Base-by-base conservation (phyloP, 2,113 vertebrate genomes). In the Himantopus leucocephalus region DNA sequence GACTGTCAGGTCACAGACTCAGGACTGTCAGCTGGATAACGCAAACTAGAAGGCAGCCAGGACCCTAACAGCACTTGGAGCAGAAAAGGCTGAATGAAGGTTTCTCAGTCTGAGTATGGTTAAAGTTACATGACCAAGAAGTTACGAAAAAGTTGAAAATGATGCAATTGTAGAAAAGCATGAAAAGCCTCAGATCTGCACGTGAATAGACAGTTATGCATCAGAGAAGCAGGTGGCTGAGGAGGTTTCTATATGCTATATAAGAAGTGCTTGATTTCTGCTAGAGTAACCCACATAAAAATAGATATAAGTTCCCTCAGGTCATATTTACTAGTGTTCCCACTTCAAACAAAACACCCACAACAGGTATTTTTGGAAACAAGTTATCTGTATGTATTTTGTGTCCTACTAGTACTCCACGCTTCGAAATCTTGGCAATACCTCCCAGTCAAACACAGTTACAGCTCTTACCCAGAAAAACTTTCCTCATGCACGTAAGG, bases 321-420 rank as follows among this genome's bases (percentile, higher is more conserved):
- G 94, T 92, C 87, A 73, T 90, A 79, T 95, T 97, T 95, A 94
- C 94, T 91, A 50, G 66, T 10, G 53, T 59, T 96, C 53, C 84
- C 70, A 85, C 89, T 94, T 91, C 81, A 95, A 94, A 90, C 50
- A 90, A 80, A 95, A 92, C 92, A 94, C 91, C 92, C 89, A 96
- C 89, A 79, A 35, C 53, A 80, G 48, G 53, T 95, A 92, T 90
- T 94, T 95, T 75, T 89, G 50, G 89, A 96, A 97, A 95, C 71
- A 89, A 94, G 59, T 70, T 91, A 90, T 94, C 80, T 95, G 45
- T 24, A 14, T 56, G 45, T 68, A 35, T 92, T 91, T 79, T 41
- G 71, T 78, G 23, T 76, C 55, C 30, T 82, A 58, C 73, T 92
- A 72, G 56, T 66, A 82, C 89, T 91, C 81, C n/a, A 70, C 47